Evolutionary conservation across 2,888 invertebrate species (phyloP).

Genomic region (Eutolmus rufibarbis): DNA sequence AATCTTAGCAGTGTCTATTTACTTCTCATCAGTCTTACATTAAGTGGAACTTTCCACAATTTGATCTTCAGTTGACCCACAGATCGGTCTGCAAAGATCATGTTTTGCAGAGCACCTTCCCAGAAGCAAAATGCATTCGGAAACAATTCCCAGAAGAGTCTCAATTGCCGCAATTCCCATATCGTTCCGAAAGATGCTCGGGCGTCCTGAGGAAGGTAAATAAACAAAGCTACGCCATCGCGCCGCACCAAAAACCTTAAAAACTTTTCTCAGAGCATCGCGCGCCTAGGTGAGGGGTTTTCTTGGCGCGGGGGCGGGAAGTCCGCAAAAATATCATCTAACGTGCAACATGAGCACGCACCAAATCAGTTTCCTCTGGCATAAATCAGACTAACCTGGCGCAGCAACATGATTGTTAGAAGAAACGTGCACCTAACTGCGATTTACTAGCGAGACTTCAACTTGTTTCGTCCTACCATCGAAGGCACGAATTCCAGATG

Average conservation of each 20-base stretch:
- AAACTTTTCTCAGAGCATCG: background rate
- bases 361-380: slow-evolving; percentile 37
- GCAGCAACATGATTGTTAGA: slow-evolving; percentile 34
- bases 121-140: background rate
- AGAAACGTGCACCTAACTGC: slow-evolving; percentile 37
- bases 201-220: background rate
- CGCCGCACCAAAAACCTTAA: background rate
- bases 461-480: slow-evolving; percentile 35
- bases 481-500: slow-evolving; percentile 24
- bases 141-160: background rate
- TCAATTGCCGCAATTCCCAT: background rate
- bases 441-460: slow-evolving; percentile 14
- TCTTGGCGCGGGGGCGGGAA: background rate
- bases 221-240: background rate
- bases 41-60: background rate
- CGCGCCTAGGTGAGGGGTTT: background rate
- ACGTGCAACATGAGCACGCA: slow-evolving; percentile 40
- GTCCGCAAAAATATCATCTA: slow-evolving; percentile 4
- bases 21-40: background rate
- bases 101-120: background rate
- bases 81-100: background rate
- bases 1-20: background rate
- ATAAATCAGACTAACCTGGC: slow-evolving; percentile 32
- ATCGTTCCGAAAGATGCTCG: background rate
- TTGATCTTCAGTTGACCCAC: background rate